Evolutionary conservation across 2,113 vertebrate species (phyloP), one percentile per base, ranked within the genome.

Genomic region (Perca fluviatilis): DNA sequence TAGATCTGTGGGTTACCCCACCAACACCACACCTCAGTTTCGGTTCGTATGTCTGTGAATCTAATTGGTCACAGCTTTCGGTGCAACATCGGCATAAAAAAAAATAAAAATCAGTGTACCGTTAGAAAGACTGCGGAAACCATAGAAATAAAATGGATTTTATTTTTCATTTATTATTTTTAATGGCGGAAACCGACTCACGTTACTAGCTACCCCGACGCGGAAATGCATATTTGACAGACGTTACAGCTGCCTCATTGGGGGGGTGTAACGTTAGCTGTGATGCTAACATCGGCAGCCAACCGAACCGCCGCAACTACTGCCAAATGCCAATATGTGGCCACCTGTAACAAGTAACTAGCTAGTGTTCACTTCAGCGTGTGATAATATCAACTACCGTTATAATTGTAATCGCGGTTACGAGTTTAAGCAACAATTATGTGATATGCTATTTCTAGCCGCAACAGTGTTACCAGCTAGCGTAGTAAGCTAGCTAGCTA

Each of bases 211-310:
- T 2, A 1, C 6, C 6, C 10, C 14, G 6, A 30, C 10, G 1
- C 23, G 1, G 53, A 67, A 85, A 70, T 4, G 47, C 49, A 18
- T 0, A 5, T 14, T 0, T 54, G 63, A 13, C 19, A 18, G 72
- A 8, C 18, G 54, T 18, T 57, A 4, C 56, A 33, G 54, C 16
- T 30, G 18, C 54, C 23, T 13, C 13, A 19, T 4, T 8, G 1
- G 2, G 9, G 9, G 8, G 36, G 30, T 57, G 65, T 27, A 50
- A 65, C 70, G 4, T 64, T 88, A 89, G 86, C 90, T 68, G 74
- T 47, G 70, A 82, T 83, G 87, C 89, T 90, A 91, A 84, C 78
- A 25, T 18, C 18, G 30, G n/a, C 46, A 25, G 30, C 56, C 11
- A 25, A 14, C 30, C 7, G 36, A 79, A 54, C 51, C n/a, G 77